Conservation (phyloP, 1,140 invertebrate genomes). For the Micrasema minimum region DNA sequence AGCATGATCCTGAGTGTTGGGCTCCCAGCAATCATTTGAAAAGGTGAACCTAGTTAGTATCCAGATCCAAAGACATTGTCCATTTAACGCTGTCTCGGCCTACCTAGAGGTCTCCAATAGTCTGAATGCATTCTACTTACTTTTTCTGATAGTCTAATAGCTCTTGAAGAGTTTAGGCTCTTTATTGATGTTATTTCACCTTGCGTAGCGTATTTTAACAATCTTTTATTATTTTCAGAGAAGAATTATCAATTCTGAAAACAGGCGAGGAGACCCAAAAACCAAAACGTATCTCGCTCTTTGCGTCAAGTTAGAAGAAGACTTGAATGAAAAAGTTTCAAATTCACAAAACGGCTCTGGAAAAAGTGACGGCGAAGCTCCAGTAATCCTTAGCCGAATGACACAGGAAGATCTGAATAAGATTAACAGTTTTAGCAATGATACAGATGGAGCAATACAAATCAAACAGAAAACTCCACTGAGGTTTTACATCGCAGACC, state of each 20-base stretch:
- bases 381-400: constrained; percentile 50
- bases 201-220: no score
- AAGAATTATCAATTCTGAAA: constrained; percentile 79
- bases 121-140: no score
- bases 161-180: no score
- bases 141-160: no score
- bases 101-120: no score
- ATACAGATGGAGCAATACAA: constrained; percentile 58
- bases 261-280: constrained; percentile 87
- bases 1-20: no score
- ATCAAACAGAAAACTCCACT: constrained; percentile 84
- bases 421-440: constrained; percentile 65
- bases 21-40: no score
- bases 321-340: background rate
- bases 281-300: constrained; percentile 86
- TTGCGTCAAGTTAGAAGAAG: constrained; percentile 68
- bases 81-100: no score
- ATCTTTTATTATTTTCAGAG: no score
- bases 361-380: background rate
- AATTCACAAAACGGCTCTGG: background rate
- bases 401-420: constrained; percentile 67
- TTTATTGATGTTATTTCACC: no score
- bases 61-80: no score
- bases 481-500: constrained; percentile 86
- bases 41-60: no score